Base-by-base conservation (phyloP, 2,113 vertebrate species). In the Paraplagusia blochii region DNA sequence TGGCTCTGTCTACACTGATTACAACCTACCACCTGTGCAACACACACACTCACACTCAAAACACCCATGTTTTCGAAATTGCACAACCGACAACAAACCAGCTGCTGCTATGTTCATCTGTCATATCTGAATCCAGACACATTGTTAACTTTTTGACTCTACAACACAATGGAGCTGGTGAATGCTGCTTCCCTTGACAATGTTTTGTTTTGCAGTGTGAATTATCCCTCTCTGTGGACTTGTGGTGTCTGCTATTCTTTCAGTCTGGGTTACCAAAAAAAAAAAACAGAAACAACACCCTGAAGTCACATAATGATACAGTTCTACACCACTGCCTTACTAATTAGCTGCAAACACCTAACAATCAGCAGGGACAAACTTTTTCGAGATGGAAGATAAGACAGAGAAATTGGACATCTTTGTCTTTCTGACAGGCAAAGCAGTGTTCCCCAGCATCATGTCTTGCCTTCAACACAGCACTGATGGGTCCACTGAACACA, bases 331-430 rank as follows among this genome's bases (percentile, higher is more conserved):
- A 36, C 50, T 54, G 71, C 79, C 62, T 63, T 22, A 22, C 53
- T 75, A 75, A 77, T 81, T 71, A 77, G 52, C 53, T 45, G 14
- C 12, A 18, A 59, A 59, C 72, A 51, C 55, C 22, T 2, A 51
- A 18, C 42, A 45, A 46, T 83, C 60, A 58, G 52, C 69, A 35
- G 42, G 59, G 53, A 77, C 73, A 54, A 69, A 63, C 70, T 66
- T 45, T 73, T 73, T 72, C 74, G 59, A 72, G 74, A 63, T 72
- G 74, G 56, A 44, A 54, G 65, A 81, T 62, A 80, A 79, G 76
- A 74, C 55, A 39, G 53, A 53, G 51, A 70, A 58, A 69, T 57
- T 64, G 67, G 29, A 49, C 43, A 69, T 57, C 52, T 52, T 45
- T 17, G 69, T 36, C 66, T 42, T 38, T 59, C n/a, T 67, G 74